Conservation (phyloP, 2,888 invertebrate genomes). For the Trichogramma evanescens region DNA sequence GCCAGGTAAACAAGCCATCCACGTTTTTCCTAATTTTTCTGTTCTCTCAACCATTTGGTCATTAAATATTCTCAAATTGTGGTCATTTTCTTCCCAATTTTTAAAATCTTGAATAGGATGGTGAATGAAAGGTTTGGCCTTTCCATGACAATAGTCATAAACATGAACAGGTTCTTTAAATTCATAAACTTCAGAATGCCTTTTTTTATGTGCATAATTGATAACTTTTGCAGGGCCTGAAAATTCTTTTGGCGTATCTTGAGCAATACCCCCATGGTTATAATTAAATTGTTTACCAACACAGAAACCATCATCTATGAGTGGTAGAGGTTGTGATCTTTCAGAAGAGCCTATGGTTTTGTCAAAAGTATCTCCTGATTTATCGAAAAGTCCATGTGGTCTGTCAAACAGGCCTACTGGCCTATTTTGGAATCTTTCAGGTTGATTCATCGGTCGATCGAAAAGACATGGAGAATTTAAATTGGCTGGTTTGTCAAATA, state of each 20-base stretch:
- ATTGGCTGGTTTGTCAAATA: slow-evolving; percentile 1
- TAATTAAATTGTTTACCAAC: slow-evolving; percentile 43
- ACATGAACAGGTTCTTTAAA: slow-evolving; percentile 32
- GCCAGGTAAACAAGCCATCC: slow-evolving; percentile 14
- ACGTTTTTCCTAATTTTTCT: slow-evolving; percentile 19
- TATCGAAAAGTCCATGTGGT: neutral
- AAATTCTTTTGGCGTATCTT: slow-evolving; percentile 24
- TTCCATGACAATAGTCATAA: slow-evolving; percentile 43
- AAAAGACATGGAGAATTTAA: too few relatives aligned
- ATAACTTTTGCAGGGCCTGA: slow-evolving; percentile 36
- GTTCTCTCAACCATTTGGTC: slow-evolving; percentile 34
- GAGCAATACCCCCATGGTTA: slow-evolving; percentile 36
- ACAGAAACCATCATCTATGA: slow-evolving; percentile 32
- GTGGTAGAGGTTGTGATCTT: neutral
- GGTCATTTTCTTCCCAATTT: slow-evolving; percentile 42
- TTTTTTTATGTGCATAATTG: slow-evolving; percentile 38
- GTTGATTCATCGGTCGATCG: slow-evolving; percentile 15
- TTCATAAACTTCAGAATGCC: slow-evolving; percentile 30
- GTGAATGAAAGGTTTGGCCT: slow-evolving; percentile 34
- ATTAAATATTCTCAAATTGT: slow-evolving; percentile 38
- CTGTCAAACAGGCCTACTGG: slow-evolving; percentile 1
- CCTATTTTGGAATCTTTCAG: slow-evolving; percentile 11
- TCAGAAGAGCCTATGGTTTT: neutral
- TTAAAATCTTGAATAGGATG: slow-evolving; percentile 36
- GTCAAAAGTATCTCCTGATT: neutral